phyloP scores from a whole-genome alignment of 2,113 vertebrate species.

The Antennarius striatus region DNA sequence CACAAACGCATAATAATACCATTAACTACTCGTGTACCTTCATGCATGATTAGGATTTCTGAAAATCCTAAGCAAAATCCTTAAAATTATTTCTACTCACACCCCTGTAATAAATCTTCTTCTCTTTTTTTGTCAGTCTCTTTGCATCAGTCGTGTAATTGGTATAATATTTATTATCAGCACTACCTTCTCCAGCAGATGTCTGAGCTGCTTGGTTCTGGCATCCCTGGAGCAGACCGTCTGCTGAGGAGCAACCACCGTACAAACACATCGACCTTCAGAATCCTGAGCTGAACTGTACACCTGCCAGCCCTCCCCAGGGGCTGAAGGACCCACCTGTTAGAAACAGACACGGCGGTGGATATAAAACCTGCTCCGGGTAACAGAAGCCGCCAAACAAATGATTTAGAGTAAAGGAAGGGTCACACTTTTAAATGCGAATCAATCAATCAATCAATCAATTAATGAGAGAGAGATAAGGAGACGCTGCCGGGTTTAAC shows the following conservation, averaged over 20 bases:
- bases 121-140: too few relatives aligned
- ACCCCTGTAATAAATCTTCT: too few relatives aligned
- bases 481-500: too few relatives aligned
- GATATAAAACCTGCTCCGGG: too few relatives aligned
- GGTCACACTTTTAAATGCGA: too few relatives aligned
- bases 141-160: too few relatives aligned
- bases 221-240: conserved; percentile 94
- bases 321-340: conserved; percentile 91
- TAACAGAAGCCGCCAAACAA: too few relatives aligned
- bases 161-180: too few relatives aligned
- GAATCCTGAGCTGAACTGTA: conserved; percentile 97
- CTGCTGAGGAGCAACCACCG: conserved; percentile 96
- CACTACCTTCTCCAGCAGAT: conserved; percentile 94
- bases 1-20: not conserved
- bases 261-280: conserved; percentile 96
- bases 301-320: conserved; percentile 96
- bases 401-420: too few relatives aligned
- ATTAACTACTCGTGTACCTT: not conserved
- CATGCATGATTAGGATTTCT: too few relatives aligned
- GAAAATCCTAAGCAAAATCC: not conserved
- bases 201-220: conserved; percentile 92
- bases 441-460: too few relatives aligned
- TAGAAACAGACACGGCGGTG: not conserved
- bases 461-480: too few relatives aligned
- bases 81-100: not conserved